These are phyloP conservation scores for Kradibia gibbosae DNA, from an alignment of 1,140 invertebrate genomes.

Conservation along the genomic window DNA sequence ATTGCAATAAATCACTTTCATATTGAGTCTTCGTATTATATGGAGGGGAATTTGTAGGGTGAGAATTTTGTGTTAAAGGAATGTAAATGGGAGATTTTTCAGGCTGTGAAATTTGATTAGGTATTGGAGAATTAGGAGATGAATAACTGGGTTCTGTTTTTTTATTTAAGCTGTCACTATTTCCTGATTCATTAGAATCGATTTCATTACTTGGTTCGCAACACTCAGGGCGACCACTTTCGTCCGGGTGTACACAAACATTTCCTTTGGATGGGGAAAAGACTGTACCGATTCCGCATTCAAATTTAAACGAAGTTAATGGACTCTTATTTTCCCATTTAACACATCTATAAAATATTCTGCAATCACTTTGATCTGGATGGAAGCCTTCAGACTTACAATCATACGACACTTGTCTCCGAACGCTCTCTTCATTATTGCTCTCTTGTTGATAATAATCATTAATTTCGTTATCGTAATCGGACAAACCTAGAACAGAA, in stretches of 20 bases:
- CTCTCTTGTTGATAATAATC: conserved; percentile 33
- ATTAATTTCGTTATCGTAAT: conserved; percentile 49
- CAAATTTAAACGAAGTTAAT: conserved; percentile 75
- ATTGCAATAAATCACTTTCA: background rate
- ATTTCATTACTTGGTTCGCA: conserved; percentile 63
- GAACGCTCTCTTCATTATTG: conserved; percentile 41
- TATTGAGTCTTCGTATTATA: background rate
- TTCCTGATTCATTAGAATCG: conserved; percentile 54
- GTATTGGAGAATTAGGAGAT: background rate
- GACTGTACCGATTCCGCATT: conserved; percentile 81
- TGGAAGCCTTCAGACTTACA: conserved; percentile 76
- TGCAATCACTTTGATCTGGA: conserved; percentile 74
- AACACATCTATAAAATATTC: conserved; percentile 76
- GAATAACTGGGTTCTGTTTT: background rate
- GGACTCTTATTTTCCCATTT: conserved; percentile 66
- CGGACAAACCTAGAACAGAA: conserved; percentile 56
- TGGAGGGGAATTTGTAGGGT: background rate
- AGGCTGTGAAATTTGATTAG: conserved; percentile 2
- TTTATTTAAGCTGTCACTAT: conserved; percentile 6
- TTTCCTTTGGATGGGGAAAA: conserved; percentile 78
- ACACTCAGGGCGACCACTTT: conserved; percentile 76
- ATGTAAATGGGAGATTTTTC: too few relatives aligned
- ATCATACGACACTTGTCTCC: conserved; percentile 56
- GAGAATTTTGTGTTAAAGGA: too few relatives aligned
- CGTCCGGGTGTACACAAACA: conserved; percentile 79